Conservation (phyloP, 1,140 invertebrate species). For the Artemia franciscana region DNA sequence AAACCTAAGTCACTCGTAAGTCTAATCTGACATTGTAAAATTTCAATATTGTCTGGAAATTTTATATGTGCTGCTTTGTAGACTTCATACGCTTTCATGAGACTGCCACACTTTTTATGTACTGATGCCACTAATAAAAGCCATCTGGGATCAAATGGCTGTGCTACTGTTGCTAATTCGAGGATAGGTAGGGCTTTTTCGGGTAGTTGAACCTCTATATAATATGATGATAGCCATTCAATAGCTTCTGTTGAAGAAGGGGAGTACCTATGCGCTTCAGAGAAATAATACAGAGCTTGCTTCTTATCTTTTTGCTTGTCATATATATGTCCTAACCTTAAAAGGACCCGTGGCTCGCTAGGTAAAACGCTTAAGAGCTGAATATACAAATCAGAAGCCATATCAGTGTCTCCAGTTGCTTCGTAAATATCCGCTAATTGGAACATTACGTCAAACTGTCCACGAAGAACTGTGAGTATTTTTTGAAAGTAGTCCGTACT, state of each 20-base stretch:
- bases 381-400: constrained; percentile 57
- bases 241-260: constrained; percentile 71
- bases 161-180: constrained; percentile 60
- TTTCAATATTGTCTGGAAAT: constrained; percentile 61
- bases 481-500: constrained; percentile 59
- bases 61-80: constrained; percentile 48
- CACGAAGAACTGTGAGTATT: constrained; percentile 44
- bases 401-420: constrained; percentile 41
- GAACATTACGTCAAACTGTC: constrained; percentile 60
- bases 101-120: constrained; percentile 54
- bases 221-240: constrained; percentile 76
- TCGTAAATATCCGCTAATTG: constrained; percentile 66
- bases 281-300: constrained; percentile 74
- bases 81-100: constrained; percentile 50
- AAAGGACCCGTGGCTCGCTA: constrained; percentile 54
- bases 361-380: constrained; percentile 60
- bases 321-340: constrained; percentile 60
- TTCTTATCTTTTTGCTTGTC: constrained; percentile 67
- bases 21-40: not conserved
- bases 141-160: constrained; percentile 63
- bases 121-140: constrained; percentile 61
- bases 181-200: constrained; percentile 77
- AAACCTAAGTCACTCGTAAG: not conserved
- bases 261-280: constrained; percentile 67
- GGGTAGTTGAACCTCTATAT: constrained; percentile 63